phyloP scores from a whole-genome alignment of 2,113 vertebrate species.

The Upupa epops region DNA sequence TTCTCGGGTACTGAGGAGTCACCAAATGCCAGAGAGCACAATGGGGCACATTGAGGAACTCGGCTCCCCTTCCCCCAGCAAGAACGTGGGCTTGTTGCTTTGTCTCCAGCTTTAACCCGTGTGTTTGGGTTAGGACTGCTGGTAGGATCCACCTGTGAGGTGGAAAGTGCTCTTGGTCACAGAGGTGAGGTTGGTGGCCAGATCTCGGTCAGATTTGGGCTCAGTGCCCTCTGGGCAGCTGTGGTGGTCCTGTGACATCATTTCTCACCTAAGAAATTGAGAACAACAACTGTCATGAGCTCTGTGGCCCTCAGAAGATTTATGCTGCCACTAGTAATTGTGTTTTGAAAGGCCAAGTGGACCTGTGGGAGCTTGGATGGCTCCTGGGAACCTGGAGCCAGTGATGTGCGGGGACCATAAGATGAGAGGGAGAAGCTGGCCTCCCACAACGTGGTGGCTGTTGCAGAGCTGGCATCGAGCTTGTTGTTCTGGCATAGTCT shows the following conservation, averaged over 20 bases:
- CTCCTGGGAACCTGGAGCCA: accelerated
- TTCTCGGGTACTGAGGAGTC: background rate
- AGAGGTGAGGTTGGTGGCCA: background rate
- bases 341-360: background rate
- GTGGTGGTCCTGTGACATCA: background rate
- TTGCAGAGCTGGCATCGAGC: too few species aligned
- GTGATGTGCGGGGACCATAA: accelerated
- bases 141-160: background rate
- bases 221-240: background rate
- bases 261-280: background rate
- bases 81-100: too few species aligned
- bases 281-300: background rate
- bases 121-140: accelerated
- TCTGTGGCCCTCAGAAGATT: background rate
- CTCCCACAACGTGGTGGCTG: accelerated
- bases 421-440: background rate
- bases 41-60: background rate
- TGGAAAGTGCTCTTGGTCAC: background rate
- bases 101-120: background rate
- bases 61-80: accelerated
- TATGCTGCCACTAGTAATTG: background rate
- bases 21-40: background rate
- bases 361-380: accelerated
- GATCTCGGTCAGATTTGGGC: background rate
- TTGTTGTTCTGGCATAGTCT: background rate